These are phyloP conservation scores for Sphaerophoria rueppellii DNA, from an alignment of 2,888 invertebrate species.

Conservation along the genomic window DNA sequence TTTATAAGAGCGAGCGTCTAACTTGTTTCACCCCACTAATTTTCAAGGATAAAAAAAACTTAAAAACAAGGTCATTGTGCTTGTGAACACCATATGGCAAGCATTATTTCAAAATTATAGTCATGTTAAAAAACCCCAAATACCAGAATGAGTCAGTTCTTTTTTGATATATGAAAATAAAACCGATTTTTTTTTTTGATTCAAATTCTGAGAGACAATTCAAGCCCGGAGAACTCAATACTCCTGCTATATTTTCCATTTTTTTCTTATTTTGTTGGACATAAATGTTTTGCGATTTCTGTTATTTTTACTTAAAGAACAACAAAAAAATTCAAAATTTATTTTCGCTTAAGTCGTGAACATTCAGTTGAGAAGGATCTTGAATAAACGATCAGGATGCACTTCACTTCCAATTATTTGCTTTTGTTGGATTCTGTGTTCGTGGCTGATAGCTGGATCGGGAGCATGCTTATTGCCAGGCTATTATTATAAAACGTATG, in stretches of 20 bases:
- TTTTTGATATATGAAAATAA: neutral
- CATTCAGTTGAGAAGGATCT: constrained; percentile 32
- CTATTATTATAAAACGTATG: constrained; percentile 55
- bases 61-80: neutral
- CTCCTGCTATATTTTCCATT: neutral
- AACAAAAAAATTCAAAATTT: constrained; percentile 30
- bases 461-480: constrained; percentile 42
- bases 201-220: constrained; percentile 3
- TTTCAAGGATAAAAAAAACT: too few species aligned
- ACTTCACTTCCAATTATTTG: constrained; percentile 61
- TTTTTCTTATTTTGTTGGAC: neutral
- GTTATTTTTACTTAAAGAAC: too few species aligned
- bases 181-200: neutral
- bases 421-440: constrained; percentile 3
- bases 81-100: neutral
- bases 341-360: constrained; percentile 61
- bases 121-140: constrained; percentile 32
- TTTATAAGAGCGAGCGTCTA: too few species aligned
- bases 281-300: too few species aligned
- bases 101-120: too few species aligned
- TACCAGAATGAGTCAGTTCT: constrained; percentile 1
- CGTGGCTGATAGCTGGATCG: neutral
- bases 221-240: constrained; percentile 1
- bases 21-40: too few species aligned
- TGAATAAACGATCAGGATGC: constrained; percentile 57